Percentiles rank a stretch among this genome's conserved stretches.
These are phyloP conservation scores for Oxytorus armatus DNA, from an alignment of 2,888 invertebrate genomes.

Conservation along the genomic window DNA sequence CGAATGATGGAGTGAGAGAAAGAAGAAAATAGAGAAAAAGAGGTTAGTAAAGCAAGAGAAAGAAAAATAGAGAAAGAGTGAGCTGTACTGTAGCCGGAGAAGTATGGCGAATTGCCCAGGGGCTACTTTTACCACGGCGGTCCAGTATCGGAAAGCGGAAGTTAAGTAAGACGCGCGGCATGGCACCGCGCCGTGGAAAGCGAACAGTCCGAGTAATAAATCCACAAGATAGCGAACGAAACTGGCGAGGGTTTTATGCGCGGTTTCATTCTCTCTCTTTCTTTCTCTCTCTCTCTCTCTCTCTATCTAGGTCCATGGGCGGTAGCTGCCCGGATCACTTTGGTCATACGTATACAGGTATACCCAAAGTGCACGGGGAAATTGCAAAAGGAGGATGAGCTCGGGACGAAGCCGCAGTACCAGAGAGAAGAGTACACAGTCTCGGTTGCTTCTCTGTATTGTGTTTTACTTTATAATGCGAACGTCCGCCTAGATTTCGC, in stretches of 20 bases:
- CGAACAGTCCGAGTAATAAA: constrained; percentile 74
- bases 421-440: constrained; percentile 23
- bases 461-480: constrained; percentile 63
- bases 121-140: constrained; percentile 41
- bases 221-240: constrained; percentile 72
- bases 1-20: constrained; percentile 21
- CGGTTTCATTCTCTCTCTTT: constrained; percentile 58
- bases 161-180: constrained; percentile 72
- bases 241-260: constrained; percentile 57
- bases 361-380: constrained; percentile 17
- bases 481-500: constrained; percentile 54
- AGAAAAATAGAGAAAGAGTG: not conserved
- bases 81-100: constrained; percentile 14
- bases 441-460: constrained; percentile 39
- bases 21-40: constrained; percentile 6
- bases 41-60: not conserved
- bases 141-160: constrained; percentile 72
- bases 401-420: constrained; percentile 5
- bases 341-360: constrained; percentile 31
- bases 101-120: constrained; percentile 61
- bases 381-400: constrained; percentile 8
- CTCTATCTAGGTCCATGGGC: constrained; percentile 27
- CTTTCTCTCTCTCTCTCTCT: constrained; percentile 2
- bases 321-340: constrained; percentile 34
- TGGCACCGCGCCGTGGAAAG: constrained; percentile 47